Base-by-base conservation (phyloP, 2,888 invertebrate genomes). In the Volucella bombylans region DNA sequence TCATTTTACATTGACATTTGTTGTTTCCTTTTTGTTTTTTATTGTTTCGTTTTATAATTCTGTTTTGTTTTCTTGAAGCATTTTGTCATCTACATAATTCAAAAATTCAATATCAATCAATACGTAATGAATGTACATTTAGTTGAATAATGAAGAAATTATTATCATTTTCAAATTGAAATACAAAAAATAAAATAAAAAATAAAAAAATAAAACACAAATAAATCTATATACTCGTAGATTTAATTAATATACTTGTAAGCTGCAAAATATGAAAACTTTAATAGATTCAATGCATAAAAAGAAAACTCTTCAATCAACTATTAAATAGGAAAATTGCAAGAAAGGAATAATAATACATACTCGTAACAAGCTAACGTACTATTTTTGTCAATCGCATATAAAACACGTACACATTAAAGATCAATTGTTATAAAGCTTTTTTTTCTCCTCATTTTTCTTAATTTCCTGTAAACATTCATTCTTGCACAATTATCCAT, bases 51-150 rank as follows among this genome's bases (percentile, higher is more conserved):
- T 65, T 77, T 67, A 31, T 18, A 61, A 77, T 69, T 62, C 55
- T 71, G 69, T 73, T 74, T 59, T 45, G 14, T 73, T 52, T 52
- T 12, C 57, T 43, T 71, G 31, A 59, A 39, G 38, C 50, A 15
- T 50, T 55, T 62, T 14, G 15, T 64, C 69, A 71, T 79, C 69
- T 83, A 79, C 72, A 74, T 82, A 74, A 67, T 31, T 31, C 31
- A 31, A 31, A 31, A 83, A 74, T 79, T 74, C 39, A 79, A 79
- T 79, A 69, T 64, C 74, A 83, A 83, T 83, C 69, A 83, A 79
- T 73, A 74, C 69, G 41, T 79, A 65, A 64, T 79, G 67, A 83
- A 83, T 82, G 74, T 74, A 83, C 64, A 83, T 74, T 83, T 45
- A 79, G 14, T 83, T 82, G 10, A 59, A 81, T 81, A 64, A 71